Evolutionary conservation across 2,888 invertebrate genomes (phyloP), one percentile per base, ranked within the genome.

Genomic region (Phymatocera aterrima): DNA sequence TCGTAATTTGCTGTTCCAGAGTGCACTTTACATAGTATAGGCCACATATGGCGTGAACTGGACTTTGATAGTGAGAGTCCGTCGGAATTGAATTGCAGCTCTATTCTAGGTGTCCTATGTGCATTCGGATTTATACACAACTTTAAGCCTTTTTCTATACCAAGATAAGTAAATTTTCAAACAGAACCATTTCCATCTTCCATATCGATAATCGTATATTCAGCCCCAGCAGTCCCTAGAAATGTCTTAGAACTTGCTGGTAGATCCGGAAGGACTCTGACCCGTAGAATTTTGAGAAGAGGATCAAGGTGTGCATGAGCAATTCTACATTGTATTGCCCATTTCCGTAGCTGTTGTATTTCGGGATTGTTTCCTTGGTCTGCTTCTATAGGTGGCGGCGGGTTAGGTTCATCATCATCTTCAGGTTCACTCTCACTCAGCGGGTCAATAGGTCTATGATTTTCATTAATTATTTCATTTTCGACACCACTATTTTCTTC

Each of bases 231-330:
- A 4, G 79, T 81, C 43, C 31, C 46, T 21, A 80, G 24, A 70
- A 81, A 80, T 2, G 81, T 80, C 77, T 79, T 81, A 2, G 82
- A 65, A 10, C 57, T 78, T 65, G 54, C 70, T 40, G 80, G 80
- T 43, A 80, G 60, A 6, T 80, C 68, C 3, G 80, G 80, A 0
- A 79, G 37, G 15, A 78, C 28, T n/a, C 77, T 79, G 28, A 1
- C 61, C 31, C 78, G 34, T 15, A 81, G 77, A 24, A 79, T 80
- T 51, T 78, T 70, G 4, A 81, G 18, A 8, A 81, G 51, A 28
- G 46, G 43, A 68, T 80, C 77, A 0, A 81, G 40, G 34, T 79
- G 65, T 15, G 34, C 31, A 31, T 61, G 61, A 28, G 61, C 31
- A 31, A 61, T 31, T 31, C n/a, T 61, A 31, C n/a, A 34, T 61